These are phyloP conservation scores for Deilephila elpenor DNA, from an alignment of 2,888 invertebrate species.

Conservation along the genomic window DNA sequence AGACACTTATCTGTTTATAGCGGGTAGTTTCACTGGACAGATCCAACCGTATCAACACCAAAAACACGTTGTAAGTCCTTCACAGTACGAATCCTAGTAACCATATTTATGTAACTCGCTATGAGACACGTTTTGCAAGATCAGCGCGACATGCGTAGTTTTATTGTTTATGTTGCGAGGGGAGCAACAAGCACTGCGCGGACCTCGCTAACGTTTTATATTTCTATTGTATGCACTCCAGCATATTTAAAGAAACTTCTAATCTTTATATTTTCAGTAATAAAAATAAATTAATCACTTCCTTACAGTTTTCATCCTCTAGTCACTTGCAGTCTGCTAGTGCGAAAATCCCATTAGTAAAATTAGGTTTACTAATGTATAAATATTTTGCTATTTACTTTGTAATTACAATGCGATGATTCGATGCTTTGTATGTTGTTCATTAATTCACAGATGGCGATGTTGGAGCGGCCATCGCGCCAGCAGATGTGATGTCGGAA, in stretches of 20 bases:
- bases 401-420: no score
- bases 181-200: neutral
- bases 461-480: neutral
- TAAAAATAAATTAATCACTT: neutral
- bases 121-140: conserved; percentile 5
- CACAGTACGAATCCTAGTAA: no score
- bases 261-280: neutral
- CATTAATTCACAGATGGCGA: conserved; percentile 11
- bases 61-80: no score
- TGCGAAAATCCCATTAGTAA: no score
- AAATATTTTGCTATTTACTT: no score
- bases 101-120: neutral
- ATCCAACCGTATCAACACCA: no score
- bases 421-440: conserved; percentile 4
- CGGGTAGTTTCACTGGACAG: no score
- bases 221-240: neutral
- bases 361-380: neutral
- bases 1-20: no score
- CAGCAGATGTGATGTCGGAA: no score
- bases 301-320: neutral
- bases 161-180: conserved; percentile 11
- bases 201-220: neutral
- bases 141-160: neutral
- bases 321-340: no score
- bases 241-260: neutral